Evolutionary conservation across 2,113 vertebrate genomes (phyloP).

Genomic region (Empidonax alnorum): DNA sequence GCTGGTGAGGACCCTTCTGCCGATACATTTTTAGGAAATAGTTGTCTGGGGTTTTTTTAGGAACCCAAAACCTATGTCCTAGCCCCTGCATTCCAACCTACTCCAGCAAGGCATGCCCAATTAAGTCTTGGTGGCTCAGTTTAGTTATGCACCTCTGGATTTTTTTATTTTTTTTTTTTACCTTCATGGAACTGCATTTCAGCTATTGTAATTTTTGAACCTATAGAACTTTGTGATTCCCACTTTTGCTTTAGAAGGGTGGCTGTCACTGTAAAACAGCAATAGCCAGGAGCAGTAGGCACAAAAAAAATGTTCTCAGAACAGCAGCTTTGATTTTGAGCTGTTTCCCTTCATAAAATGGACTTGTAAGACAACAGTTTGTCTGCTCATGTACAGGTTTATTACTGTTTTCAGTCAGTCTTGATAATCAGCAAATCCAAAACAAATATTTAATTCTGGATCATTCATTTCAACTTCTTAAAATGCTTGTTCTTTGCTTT

Average conservation of each 20-base stretch:
- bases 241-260: fast-evolving
- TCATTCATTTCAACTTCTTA: neutral
- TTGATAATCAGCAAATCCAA: neutral
- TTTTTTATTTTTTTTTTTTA: too few species aligned
- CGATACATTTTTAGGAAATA: neutral
- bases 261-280: neutral
- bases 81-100: neutral
- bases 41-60: neutral
- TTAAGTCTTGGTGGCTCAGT: neutral
- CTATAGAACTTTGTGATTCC: neutral
- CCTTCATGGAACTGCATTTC: neutral
- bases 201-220: neutral
- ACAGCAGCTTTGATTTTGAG: neutral
- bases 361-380: neutral
- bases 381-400: neutral
- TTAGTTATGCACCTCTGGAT: neutral
- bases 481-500: neutral
- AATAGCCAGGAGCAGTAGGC: fast-evolving
- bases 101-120: neutral
- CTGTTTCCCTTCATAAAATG: neutral
- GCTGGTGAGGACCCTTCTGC: neutral
- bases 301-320: neutral
- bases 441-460: neutral
- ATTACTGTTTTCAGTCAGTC: neutral
- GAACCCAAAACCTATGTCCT: neutral